Base-by-base conservation (phyloP, 2,797 vertebrate genomes). In the Sebastes hubbsi region DNA sequence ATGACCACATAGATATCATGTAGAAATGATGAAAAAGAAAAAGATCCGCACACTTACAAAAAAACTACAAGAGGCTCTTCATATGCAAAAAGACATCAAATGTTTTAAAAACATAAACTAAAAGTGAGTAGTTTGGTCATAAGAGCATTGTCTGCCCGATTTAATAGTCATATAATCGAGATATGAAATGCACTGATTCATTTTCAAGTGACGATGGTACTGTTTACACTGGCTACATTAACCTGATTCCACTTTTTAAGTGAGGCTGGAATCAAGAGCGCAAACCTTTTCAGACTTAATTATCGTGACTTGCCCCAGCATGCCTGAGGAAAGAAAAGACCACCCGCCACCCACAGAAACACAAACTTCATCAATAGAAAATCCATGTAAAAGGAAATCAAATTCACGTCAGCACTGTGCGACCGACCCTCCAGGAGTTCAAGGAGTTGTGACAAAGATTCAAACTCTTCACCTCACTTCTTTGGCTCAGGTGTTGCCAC, bases 211-310 rank as follows among this genome's bases (percentile, higher is more conserved):
- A 46, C 68, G 72, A 58, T 72, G 72, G 24, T 65, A 46, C 38
- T 11, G 34, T 75, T 83, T 72, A 29, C 12, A 22, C 66, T 81
- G 63, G 77, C 75, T 1, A 42, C 1, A 8, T 11, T 11, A 75
- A 67, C 42, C 22, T 29, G 12, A 73, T 64, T 59, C n/a, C 10
- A 20, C 22, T 29, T 52, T 67, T 67, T 78, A 64, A 54, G 29
- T 22, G 56, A 76, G 36, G 34, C 9, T 59, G 25, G 4, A 61
- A 14, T 71, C 72, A 84, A 61, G 63, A 59, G 34, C 4, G 14
- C 55, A 25, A 67, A 75, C 36, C 32, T 84, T 73, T 75, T 74
- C 34, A 55, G 34, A 70, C 52, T 64, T 34, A 34, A 38, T 67
- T 84, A 71, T 24, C 36, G 4, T 13, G 60, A 73, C n/a, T 46